These are phyloP conservation scores for Machaerirhynchus nigripectus DNA, from an alignment of 2,113 vertebrate species.

Conservation along the genomic window DNA sequence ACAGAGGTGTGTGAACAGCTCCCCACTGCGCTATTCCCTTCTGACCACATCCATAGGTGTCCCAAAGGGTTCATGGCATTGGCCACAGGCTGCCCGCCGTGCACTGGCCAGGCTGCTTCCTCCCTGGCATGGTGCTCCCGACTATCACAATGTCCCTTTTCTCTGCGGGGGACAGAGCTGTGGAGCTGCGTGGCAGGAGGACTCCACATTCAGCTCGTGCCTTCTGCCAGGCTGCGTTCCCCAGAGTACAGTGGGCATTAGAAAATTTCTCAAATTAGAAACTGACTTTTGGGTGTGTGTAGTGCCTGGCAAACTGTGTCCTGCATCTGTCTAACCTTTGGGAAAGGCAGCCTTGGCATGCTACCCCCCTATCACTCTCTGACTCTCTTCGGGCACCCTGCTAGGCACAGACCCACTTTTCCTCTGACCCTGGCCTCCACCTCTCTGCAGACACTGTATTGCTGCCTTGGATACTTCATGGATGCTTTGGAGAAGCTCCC, in stretches of 20 bases:
- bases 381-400: not conserved
- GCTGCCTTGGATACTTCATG: not conserved
- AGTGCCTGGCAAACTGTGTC: not conserved
- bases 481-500: not conserved
- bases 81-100: not conserved
- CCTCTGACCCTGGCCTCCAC: not conserved
- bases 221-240: not conserved
- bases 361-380: not conserved
- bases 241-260: not conserved
- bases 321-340: slow-evolving; percentile 7
- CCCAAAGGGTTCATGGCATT: not conserved
- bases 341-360: not conserved
- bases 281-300: not conserved
- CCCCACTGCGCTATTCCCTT: not conserved
- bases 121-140: not conserved
- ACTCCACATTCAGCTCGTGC: not conserved
- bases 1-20: not conserved
- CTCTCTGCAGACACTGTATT: not conserved
- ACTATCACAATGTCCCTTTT: not conserved
- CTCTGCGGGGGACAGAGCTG: not conserved
- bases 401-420: not conserved
- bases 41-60: not conserved
- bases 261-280: slow-evolving; percentile 33
- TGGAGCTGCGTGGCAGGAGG: not conserved
- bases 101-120: not conserved